Conservation (phyloP, 2,888 invertebrate genomes). For the Drosophila flavopinicola region DNA sequence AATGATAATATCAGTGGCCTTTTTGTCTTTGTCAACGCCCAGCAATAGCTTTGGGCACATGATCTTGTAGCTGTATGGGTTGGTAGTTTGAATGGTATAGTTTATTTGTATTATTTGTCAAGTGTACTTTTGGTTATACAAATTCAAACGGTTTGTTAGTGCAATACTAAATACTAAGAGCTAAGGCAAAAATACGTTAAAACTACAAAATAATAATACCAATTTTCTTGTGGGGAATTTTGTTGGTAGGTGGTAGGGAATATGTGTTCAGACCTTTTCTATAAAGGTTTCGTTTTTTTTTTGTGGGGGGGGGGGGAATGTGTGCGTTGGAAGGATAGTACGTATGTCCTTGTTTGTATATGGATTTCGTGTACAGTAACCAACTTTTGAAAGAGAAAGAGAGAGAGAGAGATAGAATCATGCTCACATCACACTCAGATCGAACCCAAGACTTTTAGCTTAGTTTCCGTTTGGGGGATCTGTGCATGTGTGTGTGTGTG, state of each 20-base stretch:
- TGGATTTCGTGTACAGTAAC: slow-evolving; percentile 38
- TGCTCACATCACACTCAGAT: slow-evolving; percentile 53
- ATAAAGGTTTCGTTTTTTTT: slow-evolving; percentile 41
- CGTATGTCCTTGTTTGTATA: slow-evolving; percentile 42
- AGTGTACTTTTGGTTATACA: slow-evolving; percentile 32
- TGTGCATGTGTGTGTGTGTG: slow-evolving; percentile 28
- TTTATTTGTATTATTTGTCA: slow-evolving; percentile 52
- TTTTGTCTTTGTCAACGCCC: slow-evolving; percentile 85
- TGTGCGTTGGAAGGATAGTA: slow-evolving; percentile 21
- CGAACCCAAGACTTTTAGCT: slow-evolving; percentile 51
- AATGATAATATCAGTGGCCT: slow-evolving; percentile 93
- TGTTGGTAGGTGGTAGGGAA: not conserved
- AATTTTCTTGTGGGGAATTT: slow-evolving; percentile 18
- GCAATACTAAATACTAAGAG: slow-evolving; percentile 36
- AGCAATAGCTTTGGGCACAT: slow-evolving; percentile 95
- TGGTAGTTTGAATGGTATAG: slow-evolving; percentile 45
- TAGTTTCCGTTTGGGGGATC: slow-evolving; percentile 36
- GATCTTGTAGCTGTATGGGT: slow-evolving; percentile 97
- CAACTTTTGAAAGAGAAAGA: slow-evolving; percentile 16
- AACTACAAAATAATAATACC: slow-evolving; percentile 51
- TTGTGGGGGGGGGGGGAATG: not conserved
- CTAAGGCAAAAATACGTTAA: slow-evolving; percentile 57
- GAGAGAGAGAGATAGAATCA: slow-evolving; percentile 40
- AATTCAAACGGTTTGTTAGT: slow-evolving; percentile 42
- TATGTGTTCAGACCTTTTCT: slow-evolving; percentile 41